phyloP scores from a whole-genome alignment of 2,113 vertebrate genomes.

The Limanda limanda region DNA sequence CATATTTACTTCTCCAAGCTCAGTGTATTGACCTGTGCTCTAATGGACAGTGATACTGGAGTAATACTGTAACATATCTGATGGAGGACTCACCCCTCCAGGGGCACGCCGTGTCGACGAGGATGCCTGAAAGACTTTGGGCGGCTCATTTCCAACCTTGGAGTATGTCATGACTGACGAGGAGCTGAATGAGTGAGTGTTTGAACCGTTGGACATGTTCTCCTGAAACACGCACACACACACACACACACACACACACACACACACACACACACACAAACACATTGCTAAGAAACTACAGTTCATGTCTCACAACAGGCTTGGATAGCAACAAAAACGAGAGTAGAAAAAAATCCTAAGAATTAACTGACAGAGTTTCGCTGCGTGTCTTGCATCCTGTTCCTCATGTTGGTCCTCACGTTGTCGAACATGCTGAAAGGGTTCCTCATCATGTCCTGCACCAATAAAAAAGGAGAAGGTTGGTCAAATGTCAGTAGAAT shows the following conservation, averaged over 20 bases:
- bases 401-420: constrained; percentile 89
- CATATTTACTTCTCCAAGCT: not conserved
- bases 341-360: not conserved
- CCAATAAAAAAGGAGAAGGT: constrained; percentile 13
- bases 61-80: not conserved
- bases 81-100: constrained; percentile 88
- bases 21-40: not conserved
- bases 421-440: constrained; percentile 88
- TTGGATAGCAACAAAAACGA: not conserved
- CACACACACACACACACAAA: not conserved
- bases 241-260: too few species aligned
- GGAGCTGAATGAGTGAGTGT: constrained; percentile 89
- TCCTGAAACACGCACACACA: constrained; percentile 76
- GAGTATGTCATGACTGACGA: constrained; percentile 95
- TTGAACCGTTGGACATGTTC: constrained; percentile 81
- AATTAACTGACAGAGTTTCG: constrained; percentile 87
- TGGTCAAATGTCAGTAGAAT: not conserved
- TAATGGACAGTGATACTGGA: constrained; percentile 2
- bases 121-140: constrained; percentile 93
- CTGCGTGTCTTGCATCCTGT: constrained; percentile 86
- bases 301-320: not conserved
- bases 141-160: constrained; percentile 88
- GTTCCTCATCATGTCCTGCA: constrained; percentile 81
- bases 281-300: not conserved
- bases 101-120: constrained; percentile 88